Conservation (phyloP, 2,113 vertebrate species). For the Opisthocomus hoazin region DNA sequence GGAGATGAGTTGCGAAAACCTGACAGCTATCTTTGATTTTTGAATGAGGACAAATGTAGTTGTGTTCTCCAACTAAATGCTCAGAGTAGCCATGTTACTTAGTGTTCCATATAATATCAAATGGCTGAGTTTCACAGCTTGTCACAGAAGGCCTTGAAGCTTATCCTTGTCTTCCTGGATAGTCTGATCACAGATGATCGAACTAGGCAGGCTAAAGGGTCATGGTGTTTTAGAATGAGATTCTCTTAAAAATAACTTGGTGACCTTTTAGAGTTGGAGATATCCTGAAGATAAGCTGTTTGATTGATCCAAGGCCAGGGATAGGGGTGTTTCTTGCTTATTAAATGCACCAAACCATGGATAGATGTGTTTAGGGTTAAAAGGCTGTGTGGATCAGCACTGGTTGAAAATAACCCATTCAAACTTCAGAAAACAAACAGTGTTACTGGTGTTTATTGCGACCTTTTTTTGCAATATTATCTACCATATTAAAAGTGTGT, state of each 20-base stretch:
- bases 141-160: neutral
- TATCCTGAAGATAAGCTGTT: neutral
- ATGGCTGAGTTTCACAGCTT: neutral
- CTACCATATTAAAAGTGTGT: neutral
- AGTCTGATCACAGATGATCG: neutral
- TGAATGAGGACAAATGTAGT: neutral
- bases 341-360: neutral
- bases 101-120: neutral
- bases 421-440: neutral
- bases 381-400: neutral
- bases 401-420: neutral
- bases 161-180: neutral
- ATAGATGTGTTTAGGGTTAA: neutral
- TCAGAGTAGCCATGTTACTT: neutral
- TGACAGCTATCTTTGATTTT: neutral
- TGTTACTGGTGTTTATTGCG: neutral
- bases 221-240: neutral
- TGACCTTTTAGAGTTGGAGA: neutral
- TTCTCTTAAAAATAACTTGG: neutral
- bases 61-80: neutral
- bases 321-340: neutral
- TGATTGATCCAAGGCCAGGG: neutral
- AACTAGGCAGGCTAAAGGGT: neutral
- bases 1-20: neutral
- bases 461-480: neutral